Evolutionary conservation across 2,888 invertebrate species (phyloP).

Genomic region (Cryptus armator): DNA sequence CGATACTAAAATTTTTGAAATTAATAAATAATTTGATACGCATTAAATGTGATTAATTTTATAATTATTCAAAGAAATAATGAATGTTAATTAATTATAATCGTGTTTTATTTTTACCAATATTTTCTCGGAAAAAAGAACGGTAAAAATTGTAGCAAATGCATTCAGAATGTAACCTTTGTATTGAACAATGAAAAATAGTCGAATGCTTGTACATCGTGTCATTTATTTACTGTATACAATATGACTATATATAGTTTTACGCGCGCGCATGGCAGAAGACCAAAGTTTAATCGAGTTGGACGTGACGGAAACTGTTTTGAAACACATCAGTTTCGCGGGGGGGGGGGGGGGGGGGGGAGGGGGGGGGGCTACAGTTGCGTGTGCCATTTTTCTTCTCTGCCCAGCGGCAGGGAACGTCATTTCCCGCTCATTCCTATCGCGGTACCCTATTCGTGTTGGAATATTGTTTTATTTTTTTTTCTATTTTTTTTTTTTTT

Average conservation of each 20-base stretch:
- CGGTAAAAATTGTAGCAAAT: constrained; percentile 32
- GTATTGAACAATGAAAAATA: constrained; percentile 11
- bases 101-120: neutral
- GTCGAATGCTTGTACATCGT: constrained; percentile 9
- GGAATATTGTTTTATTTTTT: constrained; percentile 56
- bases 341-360: neutral
- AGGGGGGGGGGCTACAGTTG: constrained; percentile 6
- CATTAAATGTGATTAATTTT: no score
- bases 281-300: constrained; percentile 62
- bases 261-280: constrained; percentile 10
- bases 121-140: neutral
- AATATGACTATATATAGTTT: neutral
- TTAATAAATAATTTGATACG: no score
- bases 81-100: no score
- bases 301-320: constrained; percentile 62
- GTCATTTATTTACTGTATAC: constrained; percentile 5
- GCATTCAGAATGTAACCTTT: constrained; percentile 22
- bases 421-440: constrained; percentile 33
- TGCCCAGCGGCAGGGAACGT: neutral
- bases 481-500: constrained; percentile 54
- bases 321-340: constrained; percentile 57
- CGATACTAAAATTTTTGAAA: no score
- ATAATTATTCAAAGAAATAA: no score
- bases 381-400: constrained; percentile 60
- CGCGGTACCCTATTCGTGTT: constrained; percentile 25